Evolutionary conservation across 1,140 invertebrate genomes (phyloP).

Genomic region (Plectrocnemia conspersa): DNA sequence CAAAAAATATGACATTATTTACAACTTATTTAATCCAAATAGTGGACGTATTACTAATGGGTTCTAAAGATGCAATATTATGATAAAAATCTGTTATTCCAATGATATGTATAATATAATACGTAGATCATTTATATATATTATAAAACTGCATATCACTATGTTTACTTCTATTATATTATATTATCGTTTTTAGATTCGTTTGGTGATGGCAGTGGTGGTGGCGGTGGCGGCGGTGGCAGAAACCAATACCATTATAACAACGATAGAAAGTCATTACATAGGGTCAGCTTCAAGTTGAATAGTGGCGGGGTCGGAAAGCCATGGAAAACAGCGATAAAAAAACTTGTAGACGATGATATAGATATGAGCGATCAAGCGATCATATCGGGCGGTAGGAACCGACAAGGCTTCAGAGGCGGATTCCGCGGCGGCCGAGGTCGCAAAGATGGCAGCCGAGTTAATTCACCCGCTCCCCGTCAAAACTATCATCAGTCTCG

Average conservation of each 20-base stretch:
- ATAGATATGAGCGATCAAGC: constrained; percentile 52
- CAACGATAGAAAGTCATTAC: too few species aligned
- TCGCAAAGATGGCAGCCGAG: constrained; percentile 36
- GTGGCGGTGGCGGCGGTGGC: too few species aligned
- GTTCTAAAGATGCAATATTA: too few species aligned
- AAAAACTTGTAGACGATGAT: constrained; percentile 53
- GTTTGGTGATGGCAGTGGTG: neutral
- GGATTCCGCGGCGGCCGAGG: constrained; percentile 42
- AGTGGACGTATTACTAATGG: too few species aligned
- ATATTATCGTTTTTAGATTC: neutral
- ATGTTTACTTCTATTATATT: too few species aligned
- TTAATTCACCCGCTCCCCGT: constrained; percentile 47
- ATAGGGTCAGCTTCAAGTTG: constrained; percentile 55
- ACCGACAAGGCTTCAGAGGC: constrained; percentile 31
- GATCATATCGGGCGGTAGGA: constrained; percentile 27
- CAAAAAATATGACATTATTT: too few species aligned
- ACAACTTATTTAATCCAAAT: too few species aligned
- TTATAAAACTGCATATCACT: too few species aligned
- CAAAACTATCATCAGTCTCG: constrained; percentile 34
- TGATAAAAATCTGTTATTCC: too few species aligned
- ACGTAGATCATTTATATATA: too few species aligned
- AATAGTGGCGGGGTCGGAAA: constrained; percentile 45
- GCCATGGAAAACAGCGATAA: constrained; percentile 42
- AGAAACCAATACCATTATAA: too few species aligned
- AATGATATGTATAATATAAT: too few species aligned